Percentiles rank a stretch among this genome's conserved stretches.
These are phyloP conservation scores for Puffinus mauretanicus DNA, from an alignment of 2,113 vertebrate genomes.

Conservation along the genomic window DNA sequence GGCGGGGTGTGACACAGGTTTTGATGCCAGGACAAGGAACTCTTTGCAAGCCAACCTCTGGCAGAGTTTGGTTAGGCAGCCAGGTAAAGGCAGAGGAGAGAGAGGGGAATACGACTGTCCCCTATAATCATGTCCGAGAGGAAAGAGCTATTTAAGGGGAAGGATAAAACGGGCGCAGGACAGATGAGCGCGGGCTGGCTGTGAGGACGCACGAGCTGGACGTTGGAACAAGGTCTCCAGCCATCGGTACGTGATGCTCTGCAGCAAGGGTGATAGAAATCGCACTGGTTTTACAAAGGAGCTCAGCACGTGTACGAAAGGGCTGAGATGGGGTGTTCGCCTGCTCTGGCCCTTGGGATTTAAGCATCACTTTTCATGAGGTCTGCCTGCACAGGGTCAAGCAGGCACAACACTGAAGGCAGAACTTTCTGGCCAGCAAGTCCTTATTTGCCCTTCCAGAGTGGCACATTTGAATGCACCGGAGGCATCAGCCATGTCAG, in stretches of 20 bases:
- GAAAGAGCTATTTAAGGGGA: not conserved
- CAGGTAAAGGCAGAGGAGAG: not conserved
- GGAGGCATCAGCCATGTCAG: rapidly evolving
- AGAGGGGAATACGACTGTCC: not conserved
- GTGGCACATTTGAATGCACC: not conserved
- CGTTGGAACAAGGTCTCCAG: not conserved
- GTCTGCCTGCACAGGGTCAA: not conserved
- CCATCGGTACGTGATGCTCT: rapidly evolving
- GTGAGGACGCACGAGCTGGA: not conserved
- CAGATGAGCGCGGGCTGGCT: rapidly evolving
- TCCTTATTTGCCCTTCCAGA: not conserved
- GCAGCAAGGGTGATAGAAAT: not conserved
- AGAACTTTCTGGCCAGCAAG: not conserved
- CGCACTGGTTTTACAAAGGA: not conserved
- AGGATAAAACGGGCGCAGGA: not conserved
- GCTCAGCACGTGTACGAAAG: rapidly evolving
- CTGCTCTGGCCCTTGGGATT: not conserved
- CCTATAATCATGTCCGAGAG: not conserved
- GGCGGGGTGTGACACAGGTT: not conserved
- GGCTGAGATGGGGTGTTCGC: not conserved
- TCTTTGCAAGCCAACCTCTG: not conserved
- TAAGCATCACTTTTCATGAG: not conserved
- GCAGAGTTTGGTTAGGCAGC: not conserved
- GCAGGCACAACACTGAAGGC: not conserved
- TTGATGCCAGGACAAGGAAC: not conserved